Percentiles rank a stretch among this genome's conserved stretches.
These are phyloP conservation scores for Meteorus sp. DNA, from an alignment of 1,140 invertebrate species.

Conservation along the genomic window DNA sequence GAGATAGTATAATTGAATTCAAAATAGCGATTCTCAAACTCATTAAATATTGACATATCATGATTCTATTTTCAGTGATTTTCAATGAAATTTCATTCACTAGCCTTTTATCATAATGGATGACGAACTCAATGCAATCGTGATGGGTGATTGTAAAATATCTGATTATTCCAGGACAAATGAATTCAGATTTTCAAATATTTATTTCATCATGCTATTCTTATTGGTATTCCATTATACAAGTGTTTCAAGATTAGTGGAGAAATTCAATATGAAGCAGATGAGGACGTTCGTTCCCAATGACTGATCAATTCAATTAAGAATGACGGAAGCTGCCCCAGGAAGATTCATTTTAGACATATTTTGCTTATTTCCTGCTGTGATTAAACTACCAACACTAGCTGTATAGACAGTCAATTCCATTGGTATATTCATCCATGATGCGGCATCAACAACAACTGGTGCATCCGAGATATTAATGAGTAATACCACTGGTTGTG, in stretches of 20 bases:
- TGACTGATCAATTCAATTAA: constrained; percentile 9
- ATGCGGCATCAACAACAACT: constrained; percentile 32
- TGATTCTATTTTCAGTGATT: no score
- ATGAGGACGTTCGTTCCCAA: not conserved
- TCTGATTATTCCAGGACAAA: no score
- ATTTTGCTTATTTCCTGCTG: not conserved
- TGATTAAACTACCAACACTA: constrained; percentile 24
- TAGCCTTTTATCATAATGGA: no score
- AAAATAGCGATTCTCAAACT: no score
- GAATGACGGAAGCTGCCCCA: constrained; percentile 31
- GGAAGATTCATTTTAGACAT: constrained; percentile 22
- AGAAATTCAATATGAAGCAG: not conserved
- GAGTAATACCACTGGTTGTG: constrained; percentile 13
- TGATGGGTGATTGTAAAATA: no score
- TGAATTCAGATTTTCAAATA: no score
- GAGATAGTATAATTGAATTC: no score
- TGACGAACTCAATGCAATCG: no score
- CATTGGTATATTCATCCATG: constrained; percentile 35
- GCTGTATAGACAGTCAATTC: constrained; percentile 26
- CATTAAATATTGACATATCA: no score
- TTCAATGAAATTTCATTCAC: no score
- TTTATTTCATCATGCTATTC: no score
- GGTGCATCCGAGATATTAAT: constrained; percentile 32
- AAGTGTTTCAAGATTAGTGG: not conserved
- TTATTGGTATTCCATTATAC: no score